These are phyloP conservation scores for Exocentrus adspersus DNA, from an alignment of 2,888 invertebrate species.

Conservation along the genomic window DNA sequence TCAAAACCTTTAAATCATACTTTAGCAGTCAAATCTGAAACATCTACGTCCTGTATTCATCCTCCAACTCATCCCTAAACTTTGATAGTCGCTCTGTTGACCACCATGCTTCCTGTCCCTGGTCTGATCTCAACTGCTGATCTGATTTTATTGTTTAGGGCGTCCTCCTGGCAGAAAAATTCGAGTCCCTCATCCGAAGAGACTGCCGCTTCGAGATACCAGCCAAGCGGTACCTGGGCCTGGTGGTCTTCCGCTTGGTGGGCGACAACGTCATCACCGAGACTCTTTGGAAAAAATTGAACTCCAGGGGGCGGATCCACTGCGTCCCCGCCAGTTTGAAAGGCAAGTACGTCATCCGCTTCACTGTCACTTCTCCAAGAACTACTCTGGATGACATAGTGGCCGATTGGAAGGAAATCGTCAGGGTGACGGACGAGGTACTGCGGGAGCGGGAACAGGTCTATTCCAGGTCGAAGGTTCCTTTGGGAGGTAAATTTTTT, in stretches of 20 bases:
- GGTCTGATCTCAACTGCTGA: too few species aligned
- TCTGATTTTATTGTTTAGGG: conserved; percentile 68
- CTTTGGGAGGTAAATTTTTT: conserved; percentile 84
- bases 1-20: too few species aligned
- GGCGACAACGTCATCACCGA: conserved; percentile 92
- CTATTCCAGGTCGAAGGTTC: conserved; percentile 69
- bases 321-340: conserved; percentile 95
- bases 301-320: conserved; percentile 88
- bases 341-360: conserved; percentile 88
- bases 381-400: conserved; percentile 82
- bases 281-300: conserved; percentile 84
- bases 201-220: conserved; percentile 93
- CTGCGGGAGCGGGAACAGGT: conserved; percentile 69
- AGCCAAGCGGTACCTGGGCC: conserved; percentile 83
- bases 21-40: too few species aligned
- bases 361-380: conserved; percentile 91
- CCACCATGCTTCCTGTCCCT: background rate
- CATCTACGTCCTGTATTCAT: too few species aligned
- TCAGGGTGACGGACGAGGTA: conserved; percentile 76
- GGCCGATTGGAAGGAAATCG: conserved; percentile 90
- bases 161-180: conserved; percentile 88
- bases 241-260: conserved; percentile 90
- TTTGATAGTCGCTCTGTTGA: conserved; percentile 45
- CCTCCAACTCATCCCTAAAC: too few species aligned
- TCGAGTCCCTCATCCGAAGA: conserved; percentile 84